Base-by-base conservation (phyloP, 2,797 vertebrate genomes). In the Tarsius wallacei region DNA sequence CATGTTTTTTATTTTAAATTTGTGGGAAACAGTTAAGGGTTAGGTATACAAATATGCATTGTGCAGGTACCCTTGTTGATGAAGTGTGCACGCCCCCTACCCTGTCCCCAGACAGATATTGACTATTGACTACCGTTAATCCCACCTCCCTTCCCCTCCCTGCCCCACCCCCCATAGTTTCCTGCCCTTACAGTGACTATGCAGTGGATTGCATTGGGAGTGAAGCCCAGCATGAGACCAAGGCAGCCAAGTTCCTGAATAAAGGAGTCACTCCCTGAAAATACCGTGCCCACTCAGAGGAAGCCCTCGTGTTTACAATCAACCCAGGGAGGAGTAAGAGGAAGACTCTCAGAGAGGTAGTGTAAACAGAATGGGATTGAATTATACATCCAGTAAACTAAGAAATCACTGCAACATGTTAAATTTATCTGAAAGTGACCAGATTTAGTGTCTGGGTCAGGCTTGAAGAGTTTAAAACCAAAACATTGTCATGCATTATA, bases 341-440 rank as follows among this genome's bases (percentile, higher is more conserved):
- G 2, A 4, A 85, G 14, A 31, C 5, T 55, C 16, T 78, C 33
- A 2, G 12, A 55, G 26, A 94, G 28, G 49, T 6, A 71, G 5
- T 71, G 31, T 77, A 74, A 73, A 49, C 6, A 51, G 87, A 90
- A 51, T 49, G 42, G 5, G n/a, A 64, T 2, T 7, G 42, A 86
- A 70, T 28, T 42, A 42, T 70, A 66, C 1, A 47, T 2, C 7
- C 11, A 16, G 36, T 22, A 74, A 51, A 59, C 49, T 61, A 87
- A 70, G 5, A 91, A 49, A 64, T 76, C 36, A 80, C 12, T 33
- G 8, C 33, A 26, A 66, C 53, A 70, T 0, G 4, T 55, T 49
- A 36, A 24, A 15, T 88, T 88, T 42, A 70, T 55, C 63, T 93
- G 64, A 49, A 90, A 92, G n/a, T 63, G 51, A 83, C n/a, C 81